Evolutionary conservation across 2,797 vertebrate genomes (phyloP), one percentile per base, ranked within the genome.

Genomic region (Typhlichthys eigenmanni): DNA sequence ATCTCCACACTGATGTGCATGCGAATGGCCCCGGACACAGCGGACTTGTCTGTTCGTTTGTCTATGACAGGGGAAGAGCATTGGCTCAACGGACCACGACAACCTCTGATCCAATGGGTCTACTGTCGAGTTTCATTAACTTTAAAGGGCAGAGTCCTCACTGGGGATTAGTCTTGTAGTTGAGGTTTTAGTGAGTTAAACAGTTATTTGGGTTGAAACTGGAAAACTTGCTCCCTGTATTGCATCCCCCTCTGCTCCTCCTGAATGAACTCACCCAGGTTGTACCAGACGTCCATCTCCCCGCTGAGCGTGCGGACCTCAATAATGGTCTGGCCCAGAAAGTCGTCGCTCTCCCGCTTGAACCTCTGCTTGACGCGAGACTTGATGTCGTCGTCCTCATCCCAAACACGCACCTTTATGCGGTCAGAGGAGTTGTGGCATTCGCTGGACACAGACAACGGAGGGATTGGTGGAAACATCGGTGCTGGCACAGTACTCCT

Each of bases 251-350:
- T 71, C 45, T 71, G 58, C 78, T 56, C 68, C 66, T 46, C 49
- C 45, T 3, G 8, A 3, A 11, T 5, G n/a, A 14, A 55, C 80
- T 94, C 83, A 98, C 97, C 97, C 11, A 98, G 89, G 77, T 98
- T 99, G 91, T 98, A 98, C 96, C 97, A 99, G 62, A 99, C 96
- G 6, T 99, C 97, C 97, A 99, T 99, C 88, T 99, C 97, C 62
- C 97, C 96, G 0, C 96, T 98, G 71, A 98, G 93, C 0, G 96
- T 99, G 70, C 97, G 94, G 54, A 99, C 97, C 84, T 99, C 96
- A 0, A 99, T 99, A 89, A 99, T 99, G 0, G 96, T 99, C 82
- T 99, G 97, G 10, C 97, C 97, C 76, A 99, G 84, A 79, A 99
- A 99, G 82, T 99, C 97, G 0, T 98, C 97, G 0, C 95, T 97